Percentiles rank a stretch among this genome's conserved stretches.
Evolutionary conservation across 2,888 invertebrate species (phyloP).

Genomic region (Drosophila greeni): DNA sequence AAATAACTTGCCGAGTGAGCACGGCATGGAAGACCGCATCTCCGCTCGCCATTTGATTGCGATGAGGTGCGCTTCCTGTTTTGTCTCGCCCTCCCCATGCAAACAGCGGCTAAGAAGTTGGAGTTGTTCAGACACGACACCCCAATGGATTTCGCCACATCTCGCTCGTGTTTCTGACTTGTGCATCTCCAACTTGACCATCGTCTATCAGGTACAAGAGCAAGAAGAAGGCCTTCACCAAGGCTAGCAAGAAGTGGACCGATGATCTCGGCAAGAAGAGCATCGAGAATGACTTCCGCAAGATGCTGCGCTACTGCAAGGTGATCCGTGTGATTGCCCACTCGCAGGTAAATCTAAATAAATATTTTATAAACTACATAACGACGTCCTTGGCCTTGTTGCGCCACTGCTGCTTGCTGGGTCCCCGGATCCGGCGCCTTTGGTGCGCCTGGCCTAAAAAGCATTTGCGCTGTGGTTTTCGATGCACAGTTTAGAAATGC

Average conservation of each 20-base stretch:
- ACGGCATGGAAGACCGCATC: slow-evolving; percentile 79
- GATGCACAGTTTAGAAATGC: slow-evolving; percentile 75
- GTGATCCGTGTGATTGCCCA: slow-evolving; percentile 97
- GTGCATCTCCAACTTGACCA: slow-evolving; percentile 45
- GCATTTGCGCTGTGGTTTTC: slow-evolving; percentile 74
- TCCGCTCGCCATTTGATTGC: slow-evolving; percentile 82
- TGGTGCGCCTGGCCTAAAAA: slow-evolving; percentile 75
- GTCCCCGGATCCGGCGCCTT: slow-evolving; percentile 49
- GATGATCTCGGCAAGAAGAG: slow-evolving; percentile 97
- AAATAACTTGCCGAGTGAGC: slow-evolving; percentile 67
- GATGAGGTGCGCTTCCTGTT: slow-evolving; percentile 84
- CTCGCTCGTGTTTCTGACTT: slow-evolving; percentile 35
- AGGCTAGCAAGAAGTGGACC: slow-evolving; percentile 98
- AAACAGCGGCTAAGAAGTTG: slow-evolving; percentile 57
- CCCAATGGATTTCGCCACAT: slow-evolving; percentile 44
- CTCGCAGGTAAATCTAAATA: slow-evolving; percentile 87
- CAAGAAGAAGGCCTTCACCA: slow-evolving; percentile 99
- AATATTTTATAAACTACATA: background rate
- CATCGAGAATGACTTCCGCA: slow-evolving; percentile 97
- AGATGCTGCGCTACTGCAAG: slow-evolving; percentile 99
- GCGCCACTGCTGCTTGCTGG: slow-evolving; percentile 49
- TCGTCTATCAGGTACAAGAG: slow-evolving; percentile 92
- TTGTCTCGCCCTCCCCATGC: slow-evolving; percentile 71
- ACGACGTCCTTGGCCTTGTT: slow-evolving; percentile 77
- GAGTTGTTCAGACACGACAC: slow-evolving; percentile 36